Evolutionary conservation across 2,888 invertebrate genomes (phyloP), one percentile per base, ranked within the genome.

Genomic region (Baronia brevicornis): DNA sequence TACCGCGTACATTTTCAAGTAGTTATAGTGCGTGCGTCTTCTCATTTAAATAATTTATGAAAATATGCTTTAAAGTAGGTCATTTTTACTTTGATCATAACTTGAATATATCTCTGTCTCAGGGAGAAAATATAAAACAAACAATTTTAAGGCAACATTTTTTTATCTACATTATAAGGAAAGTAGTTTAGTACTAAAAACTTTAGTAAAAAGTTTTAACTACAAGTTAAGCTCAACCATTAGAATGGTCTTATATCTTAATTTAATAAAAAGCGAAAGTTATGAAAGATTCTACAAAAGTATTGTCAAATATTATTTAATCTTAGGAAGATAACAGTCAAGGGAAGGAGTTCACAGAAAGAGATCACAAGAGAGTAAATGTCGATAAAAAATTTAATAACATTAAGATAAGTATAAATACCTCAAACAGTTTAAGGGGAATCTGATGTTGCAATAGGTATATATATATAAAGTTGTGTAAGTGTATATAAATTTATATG

Each of bases 341-440:
- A 61, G 51, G 52, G 55, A 51, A 50, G 45, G 38, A 51, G 54
- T 55, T 52, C 36, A 53, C 48, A 68, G 58, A 61, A 56, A 44
- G 33, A 64, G 67, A 70, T 70, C 66, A 71, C 67, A 71, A 60
- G 63, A 64, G 63, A 65, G 62, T 55, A 61, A 42, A 39, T 34
- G 28, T 31, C 3, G 5, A 33, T 34, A 30, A 33, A 34, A 37
- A 41, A 20, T 36, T 37, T 41, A 51, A 58, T 51, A 54, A 54
- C 54, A 49, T 40, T 52, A 30, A 29, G 51, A 54, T 55, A 46
- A 49, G 51, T 45, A 34, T 41, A 54, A 46, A 28, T 14, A 28
- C n/a, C 11, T 12, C 8, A 4, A 18, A 30, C 26, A 33, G 36
- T 29, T 33, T 35, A 31, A 38, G 20, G 14, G 31, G 24, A 12